Conservation (phyloP, 2,113 vertebrate genomes). For the Notothenia coriiceps region DNA sequence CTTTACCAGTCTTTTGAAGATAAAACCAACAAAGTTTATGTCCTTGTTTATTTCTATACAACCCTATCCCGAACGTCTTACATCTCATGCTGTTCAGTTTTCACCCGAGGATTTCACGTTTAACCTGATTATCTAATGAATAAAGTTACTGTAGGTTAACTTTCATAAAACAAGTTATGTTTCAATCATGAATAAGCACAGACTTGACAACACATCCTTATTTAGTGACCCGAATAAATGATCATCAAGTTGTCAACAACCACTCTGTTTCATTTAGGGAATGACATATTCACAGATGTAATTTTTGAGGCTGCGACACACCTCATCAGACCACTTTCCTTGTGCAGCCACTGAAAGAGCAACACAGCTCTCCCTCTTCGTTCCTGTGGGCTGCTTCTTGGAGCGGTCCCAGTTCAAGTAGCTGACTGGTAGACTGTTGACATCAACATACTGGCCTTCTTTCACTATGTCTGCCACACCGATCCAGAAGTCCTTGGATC, state of each 20-base stretch:
- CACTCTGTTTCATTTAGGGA: conserved; percentile 77
- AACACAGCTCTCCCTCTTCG: conserved; percentile 93
- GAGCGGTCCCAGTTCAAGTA: conserved; percentile 93
- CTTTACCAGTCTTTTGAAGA: not conserved
- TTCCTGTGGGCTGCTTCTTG: conserved; percentile 91
- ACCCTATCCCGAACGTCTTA: not conserved
- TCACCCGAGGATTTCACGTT: not conserved
- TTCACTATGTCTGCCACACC: conserved; percentile 93
- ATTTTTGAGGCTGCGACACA: conserved; percentile 91
- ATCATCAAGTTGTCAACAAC: conserved; percentile 25
- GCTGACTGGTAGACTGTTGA: conserved; percentile 88
- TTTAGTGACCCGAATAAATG: conserved; percentile 22
- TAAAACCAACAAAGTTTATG: not conserved
- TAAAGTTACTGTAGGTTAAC: conserved; percentile 6
- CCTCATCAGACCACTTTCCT: conserved; percentile 94
- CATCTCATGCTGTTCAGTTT: not conserved
- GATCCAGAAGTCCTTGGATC: conserved; percentile 91
- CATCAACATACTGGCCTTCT: conserved; percentile 95
- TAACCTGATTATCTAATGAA: not conserved
- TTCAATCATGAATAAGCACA: conserved; percentile 3
- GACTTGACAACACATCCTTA: conserved; percentile 22
- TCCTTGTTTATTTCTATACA: conserved; percentile 29
- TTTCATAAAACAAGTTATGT: not conserved
- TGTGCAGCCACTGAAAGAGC: conserved; percentile 88
- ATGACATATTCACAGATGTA: conserved; percentile 97